phyloP scores from a whole-genome alignment of 2,888 invertebrate genomes.

The Sepioteuthis lessoniana region DNA sequence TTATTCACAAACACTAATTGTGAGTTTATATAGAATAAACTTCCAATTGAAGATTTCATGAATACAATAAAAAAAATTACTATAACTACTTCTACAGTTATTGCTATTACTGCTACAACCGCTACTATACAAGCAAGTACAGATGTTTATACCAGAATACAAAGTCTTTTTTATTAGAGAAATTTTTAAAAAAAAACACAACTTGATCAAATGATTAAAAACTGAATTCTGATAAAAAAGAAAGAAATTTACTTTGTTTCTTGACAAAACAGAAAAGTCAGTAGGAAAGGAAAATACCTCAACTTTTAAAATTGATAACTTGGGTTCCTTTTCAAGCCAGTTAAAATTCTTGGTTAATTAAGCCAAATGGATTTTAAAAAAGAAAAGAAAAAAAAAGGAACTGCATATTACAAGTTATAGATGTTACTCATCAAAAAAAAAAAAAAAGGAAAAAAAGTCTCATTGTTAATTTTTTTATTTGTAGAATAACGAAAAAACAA shows the following conservation, averaged over 20 bases:
- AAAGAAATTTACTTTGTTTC: not conserved
- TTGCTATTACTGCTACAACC: constrained; percentile 33
- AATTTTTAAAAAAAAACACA: not conserved
- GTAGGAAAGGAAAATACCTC: not conserved
- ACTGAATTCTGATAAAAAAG: not conserved
- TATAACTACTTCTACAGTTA: not conserved
- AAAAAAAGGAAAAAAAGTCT: not conserved
- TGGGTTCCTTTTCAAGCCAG: not conserved
- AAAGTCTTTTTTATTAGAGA: not conserved
- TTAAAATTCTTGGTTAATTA: no score
- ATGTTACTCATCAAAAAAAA: not conserved
- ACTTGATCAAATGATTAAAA: no score
- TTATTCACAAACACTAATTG: not conserved
- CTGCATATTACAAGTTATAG: not conserved
- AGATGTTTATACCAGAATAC: not conserved
- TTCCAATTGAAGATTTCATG: not conserved
- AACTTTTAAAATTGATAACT: not conserved
- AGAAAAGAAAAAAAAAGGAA: not conserved
- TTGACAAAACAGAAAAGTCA: not conserved
- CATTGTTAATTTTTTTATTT: not conserved
- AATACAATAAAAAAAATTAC: not conserved
- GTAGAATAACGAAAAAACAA: not conserved
- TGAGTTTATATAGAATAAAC: not conserved
- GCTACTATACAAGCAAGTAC: not conserved
- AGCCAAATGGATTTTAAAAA: not conserved